These are phyloP conservation scores for Hypsopygia costalis DNA, from an alignment of 2,888 invertebrate species.

Conservation along the genomic window DNA sequence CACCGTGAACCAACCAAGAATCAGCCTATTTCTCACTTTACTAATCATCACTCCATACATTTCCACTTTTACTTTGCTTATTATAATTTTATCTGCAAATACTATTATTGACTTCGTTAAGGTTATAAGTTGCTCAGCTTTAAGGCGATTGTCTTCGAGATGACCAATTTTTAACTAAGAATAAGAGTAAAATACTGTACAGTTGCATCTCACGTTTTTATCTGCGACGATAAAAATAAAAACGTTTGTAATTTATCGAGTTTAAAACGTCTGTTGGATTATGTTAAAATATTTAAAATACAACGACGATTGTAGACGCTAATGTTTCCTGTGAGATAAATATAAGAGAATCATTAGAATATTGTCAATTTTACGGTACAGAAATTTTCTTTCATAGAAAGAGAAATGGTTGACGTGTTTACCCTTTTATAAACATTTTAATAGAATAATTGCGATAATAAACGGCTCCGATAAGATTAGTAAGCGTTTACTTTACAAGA, in stretches of 20 bases:
- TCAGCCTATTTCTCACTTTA: conserved; percentile 31
- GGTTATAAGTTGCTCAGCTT: conserved; percentile 14
- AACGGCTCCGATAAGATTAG: conserved; percentile 24
- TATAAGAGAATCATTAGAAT: conserved; percentile 24
- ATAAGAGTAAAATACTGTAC: conserved; percentile 26
- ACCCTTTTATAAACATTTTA: conserved; percentile 17
- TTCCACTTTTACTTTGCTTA: conserved; percentile 30
- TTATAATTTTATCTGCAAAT: conserved; percentile 26
- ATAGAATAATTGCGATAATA: conserved; percentile 22
- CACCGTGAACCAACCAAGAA: conserved; percentile 38
- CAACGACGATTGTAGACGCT: conserved; percentile 39
- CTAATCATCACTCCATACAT: conserved; percentile 34
- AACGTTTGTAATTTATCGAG: conserved; percentile 23
- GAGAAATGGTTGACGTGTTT: conserved; percentile 1
- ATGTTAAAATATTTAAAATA: conserved; percentile 38
- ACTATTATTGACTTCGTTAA: conserved; percentile 22
- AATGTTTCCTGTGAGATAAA: conserved; percentile 26
- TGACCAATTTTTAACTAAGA: conserved; percentile 47
- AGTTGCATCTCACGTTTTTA: conserved; percentile 14
- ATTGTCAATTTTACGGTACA: conserved; percentile 22
- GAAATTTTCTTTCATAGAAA: conserved; percentile 18
- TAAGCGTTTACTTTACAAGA: conserved; percentile 24
- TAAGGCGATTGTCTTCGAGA: conserved; percentile 36
- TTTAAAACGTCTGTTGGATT: conserved; percentile 21
- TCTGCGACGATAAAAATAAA: conserved; percentile 15